A percentile compares a stretch with the other conserved stretches of the same genome.
Conservation (phyloP, 2,113 vertebrate species). For the Gobio gobio region DNA sequence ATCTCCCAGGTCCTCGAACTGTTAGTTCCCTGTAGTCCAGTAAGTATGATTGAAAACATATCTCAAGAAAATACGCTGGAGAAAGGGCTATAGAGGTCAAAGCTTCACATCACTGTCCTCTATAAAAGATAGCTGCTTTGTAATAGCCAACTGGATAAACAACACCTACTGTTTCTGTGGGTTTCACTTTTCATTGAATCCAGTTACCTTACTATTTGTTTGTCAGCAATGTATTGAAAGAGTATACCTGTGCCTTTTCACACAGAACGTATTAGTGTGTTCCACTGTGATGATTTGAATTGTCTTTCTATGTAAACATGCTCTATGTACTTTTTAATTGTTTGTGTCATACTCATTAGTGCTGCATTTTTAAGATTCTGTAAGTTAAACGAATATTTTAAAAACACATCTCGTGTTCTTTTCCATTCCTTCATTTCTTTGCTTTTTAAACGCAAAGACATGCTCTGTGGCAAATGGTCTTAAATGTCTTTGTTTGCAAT, state of each 20-base stretch:
- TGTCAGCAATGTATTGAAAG: not conserved
- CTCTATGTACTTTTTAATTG: not conserved
- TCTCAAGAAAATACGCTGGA: slow-evolving; percentile 35
- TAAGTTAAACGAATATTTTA: not conserved
- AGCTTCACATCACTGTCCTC: slow-evolving; percentile 17
- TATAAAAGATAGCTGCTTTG: not conserved
- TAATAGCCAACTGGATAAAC: slow-evolving; percentile 15
- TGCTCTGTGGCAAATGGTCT: not conserved
- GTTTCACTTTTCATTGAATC: slow-evolving; percentile 1
- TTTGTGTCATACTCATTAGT: not conserved
- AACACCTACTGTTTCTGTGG: not conserved
- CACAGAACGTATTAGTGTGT: not conserved
- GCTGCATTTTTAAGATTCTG: not conserved
- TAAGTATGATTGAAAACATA: slow-evolving; percentile 45
- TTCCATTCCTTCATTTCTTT: too few relatives aligned
- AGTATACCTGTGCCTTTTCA: not conserved
- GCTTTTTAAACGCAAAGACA: not conserved
- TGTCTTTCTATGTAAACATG: not conserved
- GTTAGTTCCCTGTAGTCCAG: slow-evolving; percentile 49
- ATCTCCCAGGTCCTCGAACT: slow-evolving; percentile 19
- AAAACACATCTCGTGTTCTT: not conserved
- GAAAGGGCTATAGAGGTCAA: slow-evolving; percentile 14
- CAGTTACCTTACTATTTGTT: not conserved
- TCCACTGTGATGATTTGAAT: not conserved
- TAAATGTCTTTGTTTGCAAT: not conserved